Evolutionary conservation across 2,113 vertebrate genomes (phyloP).

Genomic region (Mobula hypostoma): DNA sequence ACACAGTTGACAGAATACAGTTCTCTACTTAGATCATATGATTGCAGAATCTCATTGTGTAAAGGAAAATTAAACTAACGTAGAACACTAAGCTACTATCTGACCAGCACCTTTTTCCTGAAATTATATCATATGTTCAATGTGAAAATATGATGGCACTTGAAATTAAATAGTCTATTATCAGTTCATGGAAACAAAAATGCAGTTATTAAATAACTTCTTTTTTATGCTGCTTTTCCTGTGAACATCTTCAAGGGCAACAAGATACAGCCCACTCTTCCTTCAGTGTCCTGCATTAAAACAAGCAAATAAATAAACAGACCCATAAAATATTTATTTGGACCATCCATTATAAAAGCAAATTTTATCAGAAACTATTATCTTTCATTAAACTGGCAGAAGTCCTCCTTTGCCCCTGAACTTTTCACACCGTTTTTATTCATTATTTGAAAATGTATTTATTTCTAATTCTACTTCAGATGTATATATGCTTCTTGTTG

Average conservation of each 20-base stretch:
- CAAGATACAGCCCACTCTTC: neutral
- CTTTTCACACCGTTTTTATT: neutral
- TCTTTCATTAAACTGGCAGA: too few species aligned
- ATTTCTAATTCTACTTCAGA: neutral
- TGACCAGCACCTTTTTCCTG: neutral
- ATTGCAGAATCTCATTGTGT: neutral
- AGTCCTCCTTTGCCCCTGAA: too few species aligned
- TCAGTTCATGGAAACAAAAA: neutral
- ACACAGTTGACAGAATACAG: neutral
- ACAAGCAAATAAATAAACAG: too few species aligned
- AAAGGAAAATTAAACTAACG: neutral
- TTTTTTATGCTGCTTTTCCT: neutral
- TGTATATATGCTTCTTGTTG: neutral
- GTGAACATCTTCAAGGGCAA: neutral
- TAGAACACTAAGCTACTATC: neutral
- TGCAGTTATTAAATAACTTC: neutral
- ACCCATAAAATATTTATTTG: too few species aligned
- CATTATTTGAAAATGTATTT: neutral
- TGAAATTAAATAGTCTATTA: neutral
- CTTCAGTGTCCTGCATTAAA: too few species aligned
- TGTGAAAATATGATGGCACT: neutral
- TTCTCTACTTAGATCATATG: neutral
- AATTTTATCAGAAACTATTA: too few species aligned
- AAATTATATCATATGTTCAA: neutral
- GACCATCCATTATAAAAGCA: too few species aligned